These are phyloP conservation scores for Chromobotia macracanthus DNA, from an alignment of 2,797 vertebrate genomes.

Conservation along the genomic window DNA sequence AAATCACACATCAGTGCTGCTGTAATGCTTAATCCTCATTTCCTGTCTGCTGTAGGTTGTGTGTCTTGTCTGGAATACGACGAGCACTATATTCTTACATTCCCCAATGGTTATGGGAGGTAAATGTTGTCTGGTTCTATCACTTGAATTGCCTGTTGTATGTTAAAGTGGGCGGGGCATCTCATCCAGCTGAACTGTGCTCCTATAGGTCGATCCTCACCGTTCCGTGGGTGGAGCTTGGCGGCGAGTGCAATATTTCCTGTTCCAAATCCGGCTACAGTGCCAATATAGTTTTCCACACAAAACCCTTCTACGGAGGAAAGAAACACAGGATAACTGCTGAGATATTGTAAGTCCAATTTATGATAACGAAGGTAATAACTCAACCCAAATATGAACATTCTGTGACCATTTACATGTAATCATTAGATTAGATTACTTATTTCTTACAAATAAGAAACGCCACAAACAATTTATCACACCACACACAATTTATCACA, in stretches of 20 bases:
- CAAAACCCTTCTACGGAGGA: slow-evolving; percentile 98
- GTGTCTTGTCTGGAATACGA: slow-evolving; percentile 96
- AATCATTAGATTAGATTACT: neutral
- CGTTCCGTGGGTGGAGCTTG: slow-evolving; percentile 98
- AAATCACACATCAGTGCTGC: neutral
- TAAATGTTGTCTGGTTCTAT: slow-evolving; percentile 61
- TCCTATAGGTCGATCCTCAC: slow-evolving; percentile 92
- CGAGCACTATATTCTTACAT: slow-evolving; percentile 97
- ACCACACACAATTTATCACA: too few relatives aligned
- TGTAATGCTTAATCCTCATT: slow-evolving; percentile 4
- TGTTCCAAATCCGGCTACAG: slow-evolving; percentile 97
- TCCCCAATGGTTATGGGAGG: slow-evolving; percentile 98
- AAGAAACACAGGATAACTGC: slow-evolving; percentile 98
- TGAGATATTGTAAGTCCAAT: slow-evolving; percentile 90
- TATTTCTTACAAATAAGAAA: neutral
- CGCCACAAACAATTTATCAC: neutral
- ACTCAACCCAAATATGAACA: neutral
- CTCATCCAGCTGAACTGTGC: slow-evolving; percentile 14
- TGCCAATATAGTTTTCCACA: slow-evolving; percentile 94
- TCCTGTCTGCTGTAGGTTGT: slow-evolving; percentile 79
- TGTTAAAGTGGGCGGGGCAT: neutral
- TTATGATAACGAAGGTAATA: neutral
- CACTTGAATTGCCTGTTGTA: neutral
- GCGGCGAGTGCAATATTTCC: slow-evolving; percentile 94
- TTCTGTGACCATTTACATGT: neutral